Conservation (phyloP, 2,797 vertebrate genomes). For the Gallinago stenura region DNA sequence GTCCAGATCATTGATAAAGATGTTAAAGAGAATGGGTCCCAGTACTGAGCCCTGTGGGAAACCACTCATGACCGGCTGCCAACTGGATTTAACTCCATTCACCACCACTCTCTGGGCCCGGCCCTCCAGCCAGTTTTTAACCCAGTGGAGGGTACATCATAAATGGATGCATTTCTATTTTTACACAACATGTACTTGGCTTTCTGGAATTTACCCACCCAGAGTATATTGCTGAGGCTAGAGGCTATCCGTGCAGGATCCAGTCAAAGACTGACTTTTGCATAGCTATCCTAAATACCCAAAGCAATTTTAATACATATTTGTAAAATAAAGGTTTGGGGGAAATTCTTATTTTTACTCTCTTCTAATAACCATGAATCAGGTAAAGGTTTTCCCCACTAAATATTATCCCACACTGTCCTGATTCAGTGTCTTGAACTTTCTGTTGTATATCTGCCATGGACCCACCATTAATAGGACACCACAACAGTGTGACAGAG, state of each 20-base stretch:
- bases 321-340: not conserved
- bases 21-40: no score
- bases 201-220: not conserved
- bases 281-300: not conserved
- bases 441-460: not conserved
- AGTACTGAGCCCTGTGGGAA: no score
- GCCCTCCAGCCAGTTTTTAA: no score
- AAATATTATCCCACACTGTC: not conserved
- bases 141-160: not conserved
- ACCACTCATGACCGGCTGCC: no score
- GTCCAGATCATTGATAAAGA: no score
- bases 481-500: not conserved
- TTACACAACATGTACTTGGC: not conserved
- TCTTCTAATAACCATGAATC: not conserved
- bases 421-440: not conserved
- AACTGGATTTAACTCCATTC: no score
- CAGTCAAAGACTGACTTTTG: not conserved
- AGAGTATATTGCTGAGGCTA: not conserved
- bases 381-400: not conserved
- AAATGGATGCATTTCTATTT: not conserved
- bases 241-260: not conserved
- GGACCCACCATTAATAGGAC: not conserved
- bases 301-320: not conserved
- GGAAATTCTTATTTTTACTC: not conserved
- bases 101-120: no score